Percentiles rank a stretch among this genome's conserved stretches.
phyloP scores from a whole-genome alignment of 1,140 invertebrate genomes.

The Uloborus diversus region DNA sequence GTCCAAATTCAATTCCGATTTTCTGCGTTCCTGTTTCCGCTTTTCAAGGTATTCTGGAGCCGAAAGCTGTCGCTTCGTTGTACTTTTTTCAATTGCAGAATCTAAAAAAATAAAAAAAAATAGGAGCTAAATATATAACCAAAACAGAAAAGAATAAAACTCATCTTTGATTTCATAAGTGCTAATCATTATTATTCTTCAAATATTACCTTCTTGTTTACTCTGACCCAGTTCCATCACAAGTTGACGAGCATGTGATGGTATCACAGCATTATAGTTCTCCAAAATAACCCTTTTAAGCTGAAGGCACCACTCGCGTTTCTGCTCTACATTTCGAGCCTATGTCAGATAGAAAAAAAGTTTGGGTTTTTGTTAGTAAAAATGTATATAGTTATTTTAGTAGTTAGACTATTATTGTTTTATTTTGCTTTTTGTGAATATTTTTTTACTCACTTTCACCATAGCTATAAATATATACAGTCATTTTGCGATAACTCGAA shows the following conservation, averaged over 20 bases:
- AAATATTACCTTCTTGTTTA: slow-evolving; percentile 55
- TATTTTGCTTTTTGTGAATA: too few species aligned
- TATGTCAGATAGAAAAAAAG: slow-evolving; percentile 60
- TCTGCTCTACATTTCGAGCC: slow-evolving; percentile 87
- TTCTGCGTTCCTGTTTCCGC: slow-evolving; percentile 75
- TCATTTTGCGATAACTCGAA: too few species aligned
- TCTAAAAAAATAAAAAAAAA: slow-evolving; percentile 8
- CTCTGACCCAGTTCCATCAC: slow-evolving; percentile 79
- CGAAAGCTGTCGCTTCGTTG: slow-evolving; percentile 78
- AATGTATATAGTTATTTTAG: too few species aligned
- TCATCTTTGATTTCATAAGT: too few species aligned
- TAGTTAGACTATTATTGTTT: too few species aligned
- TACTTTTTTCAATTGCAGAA: slow-evolving; percentile 67
- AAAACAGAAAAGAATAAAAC: too few species aligned
- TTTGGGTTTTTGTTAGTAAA: neutral
- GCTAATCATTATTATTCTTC: too few species aligned
- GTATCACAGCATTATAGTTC: slow-evolving; percentile 93
- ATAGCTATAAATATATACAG: too few species aligned
- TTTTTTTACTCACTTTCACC: too few species aligned
- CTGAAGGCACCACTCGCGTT: slow-evolving; percentile 91
- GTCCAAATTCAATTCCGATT: slow-evolving; percentile 67
- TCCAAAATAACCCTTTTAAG: slow-evolving; percentile 92
- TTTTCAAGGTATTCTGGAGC: slow-evolving; percentile 91
- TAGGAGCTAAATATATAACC: neutral
- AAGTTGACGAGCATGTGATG: slow-evolving; percentile 88